These are phyloP conservation scores for Aurelia coerulea DNA, from an alignment of 30 jellyfish, hydroid and myxozoan species.

Conservation along the genomic window DNA sequence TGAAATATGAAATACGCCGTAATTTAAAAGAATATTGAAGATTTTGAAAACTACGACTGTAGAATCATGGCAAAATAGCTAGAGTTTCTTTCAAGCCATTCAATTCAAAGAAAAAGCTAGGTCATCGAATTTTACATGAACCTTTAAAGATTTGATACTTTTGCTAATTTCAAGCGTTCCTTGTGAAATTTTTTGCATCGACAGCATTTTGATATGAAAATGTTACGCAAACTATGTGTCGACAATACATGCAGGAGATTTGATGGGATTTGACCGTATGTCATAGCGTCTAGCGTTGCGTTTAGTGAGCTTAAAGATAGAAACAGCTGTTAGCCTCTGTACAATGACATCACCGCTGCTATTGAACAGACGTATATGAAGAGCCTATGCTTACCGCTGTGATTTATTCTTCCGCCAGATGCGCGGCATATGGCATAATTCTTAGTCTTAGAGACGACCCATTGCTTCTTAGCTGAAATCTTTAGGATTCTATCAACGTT, in stretches of 20 bases:
- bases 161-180: too few relatives aligned
- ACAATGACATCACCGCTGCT: neutral
- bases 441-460: neutral
- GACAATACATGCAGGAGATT: neutral
- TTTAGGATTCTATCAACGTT: neutral
- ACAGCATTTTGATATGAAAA: too few relatives aligned
- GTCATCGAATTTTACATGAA: too few relatives aligned
- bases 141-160: too few relatives aligned
- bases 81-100: too few relatives aligned
- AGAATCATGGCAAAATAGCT: too few relatives aligned
- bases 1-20: too few relatives aligned
- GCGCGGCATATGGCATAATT: slow-evolving; percentile 29
- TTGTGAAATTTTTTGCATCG: too few relatives aligned
- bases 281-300: neutral
- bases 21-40: too few relatives aligned
- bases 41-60: too few relatives aligned
- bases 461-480: slow-evolving; percentile 4
- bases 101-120: too few relatives aligned
- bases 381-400: slow-evolving; percentile 16
- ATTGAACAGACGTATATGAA: neutral
- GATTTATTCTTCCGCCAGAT: slow-evolving; percentile 17
- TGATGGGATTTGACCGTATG: neutral
- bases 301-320: neutral
- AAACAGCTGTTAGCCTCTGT: slow-evolving; percentile 25
- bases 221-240: too few relatives aligned